phyloP scores from a whole-genome alignment of 2,888 invertebrate species.

The Strigamia crassipes region DNA sequence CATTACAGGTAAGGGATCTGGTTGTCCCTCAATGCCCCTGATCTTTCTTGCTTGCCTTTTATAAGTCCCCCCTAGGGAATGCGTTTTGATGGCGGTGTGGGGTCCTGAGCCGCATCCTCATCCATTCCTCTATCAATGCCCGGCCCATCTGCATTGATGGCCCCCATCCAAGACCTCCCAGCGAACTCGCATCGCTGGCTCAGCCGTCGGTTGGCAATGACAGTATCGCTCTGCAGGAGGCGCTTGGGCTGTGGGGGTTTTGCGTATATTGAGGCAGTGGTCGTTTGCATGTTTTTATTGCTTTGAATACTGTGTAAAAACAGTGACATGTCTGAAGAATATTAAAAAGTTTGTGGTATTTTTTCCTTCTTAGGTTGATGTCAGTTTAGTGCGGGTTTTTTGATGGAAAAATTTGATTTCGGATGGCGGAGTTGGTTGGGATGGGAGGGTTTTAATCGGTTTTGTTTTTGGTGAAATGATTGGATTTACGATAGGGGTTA shows the following conservation, averaged over 20 bases:
- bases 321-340: neutral
- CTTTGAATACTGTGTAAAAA: neutral
- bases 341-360: neutral
- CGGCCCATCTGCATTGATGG: neutral
- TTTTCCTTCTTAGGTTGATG: neutral
- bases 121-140: neutral
- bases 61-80: neutral
- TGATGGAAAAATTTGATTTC: neutral
- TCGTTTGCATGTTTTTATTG: neutral
- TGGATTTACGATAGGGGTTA: neutral
- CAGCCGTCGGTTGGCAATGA: neutral
- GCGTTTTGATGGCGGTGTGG: neutral
- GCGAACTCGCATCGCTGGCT: neutral
- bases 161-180: neutral
- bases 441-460: neutral
- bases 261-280: neutral
- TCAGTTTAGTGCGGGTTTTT: neutral
- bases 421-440: no score
- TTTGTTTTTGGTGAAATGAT: neutral
- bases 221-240: neutral
- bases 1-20: neutral
- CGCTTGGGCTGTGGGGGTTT: neutral
- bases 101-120: neutral
- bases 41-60: neutral
- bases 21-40: neutral